Base-by-base conservation (phyloP, 2,113 vertebrate species). In the Aviceda subcristata region DNA sequence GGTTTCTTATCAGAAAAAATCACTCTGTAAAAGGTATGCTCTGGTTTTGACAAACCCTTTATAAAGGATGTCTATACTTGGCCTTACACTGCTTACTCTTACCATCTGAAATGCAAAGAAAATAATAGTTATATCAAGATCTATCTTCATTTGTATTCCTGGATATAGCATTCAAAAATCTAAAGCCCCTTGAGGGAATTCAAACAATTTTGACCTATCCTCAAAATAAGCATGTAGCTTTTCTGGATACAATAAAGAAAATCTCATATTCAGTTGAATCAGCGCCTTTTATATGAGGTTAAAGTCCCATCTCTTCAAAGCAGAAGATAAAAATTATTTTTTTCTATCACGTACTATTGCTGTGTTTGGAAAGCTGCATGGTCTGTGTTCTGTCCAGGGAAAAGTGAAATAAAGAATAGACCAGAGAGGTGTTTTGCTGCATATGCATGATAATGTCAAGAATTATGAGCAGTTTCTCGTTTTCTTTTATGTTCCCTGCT, bases 201-300 rank as follows among this genome's bases (percentile, higher is more conserved):
- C 21, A 86, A 89, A 88, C 62, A 63, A 39, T 88, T 43, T 74
- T 94, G 88, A 64, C 62, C 67, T 89, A 46, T 32, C n/a, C 62
- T 90, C 43, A 86, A 95, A 96, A 96, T 66, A 60, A 66, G 51
- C 38, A 73, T 2, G 1, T 66, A 74, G 51, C 92, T 95, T 95
- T 86, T 83, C 14, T 80, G 71, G 48, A 29, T 85, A 48, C 63
- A 91, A 29, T 94, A 83, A 91, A 90, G 56, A 68, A 90, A 93
- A 95, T 78, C 21, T 45, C 90, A 83, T 92, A 90, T 91, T 93
- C 55, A 60, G 36, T 74, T 89, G 76, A 53, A 78, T 74, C 77
- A 89, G 48, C 59, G 36, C 32, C 14, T 94, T 95, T 55, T 20
- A 87, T 97, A 92, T 91, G 78, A 82, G 69, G 84, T 92, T 97